phyloP scores from a whole-genome alignment of 2,113 vertebrate species.

The Sorex araneus region DNA sequence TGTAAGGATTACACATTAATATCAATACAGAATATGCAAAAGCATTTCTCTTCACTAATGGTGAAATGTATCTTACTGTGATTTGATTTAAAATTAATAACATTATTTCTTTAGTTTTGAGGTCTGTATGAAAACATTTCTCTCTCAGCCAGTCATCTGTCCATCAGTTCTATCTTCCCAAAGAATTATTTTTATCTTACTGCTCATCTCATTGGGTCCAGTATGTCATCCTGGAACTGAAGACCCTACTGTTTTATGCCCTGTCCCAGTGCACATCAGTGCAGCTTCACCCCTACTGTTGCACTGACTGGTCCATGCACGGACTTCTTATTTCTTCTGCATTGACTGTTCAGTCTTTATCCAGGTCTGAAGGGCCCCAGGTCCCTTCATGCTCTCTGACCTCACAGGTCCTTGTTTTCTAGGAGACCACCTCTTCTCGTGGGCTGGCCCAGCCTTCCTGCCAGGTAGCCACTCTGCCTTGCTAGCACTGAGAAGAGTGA shows the following conservation, averaged over 20 bases:
- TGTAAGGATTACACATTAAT: conserved; percentile 51
- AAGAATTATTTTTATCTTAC: not conserved
- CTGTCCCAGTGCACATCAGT: too few relatives aligned
- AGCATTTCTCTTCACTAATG: not conserved
- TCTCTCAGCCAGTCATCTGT: too few relatives aligned
- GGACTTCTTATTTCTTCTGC: not conserved
- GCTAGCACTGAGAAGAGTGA: not conserved
- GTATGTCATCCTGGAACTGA: too few relatives aligned
- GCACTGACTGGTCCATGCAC: rapidly evolving
- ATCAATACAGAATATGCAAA: conserved; percentile 43
- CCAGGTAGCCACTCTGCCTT: not conserved
- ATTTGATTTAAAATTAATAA: conserved; percentile 5
- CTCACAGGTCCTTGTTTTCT: not conserved
- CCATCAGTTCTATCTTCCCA: rapidly evolving
- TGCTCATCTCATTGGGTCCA: too few relatives aligned
- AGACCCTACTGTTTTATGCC: too few relatives aligned
- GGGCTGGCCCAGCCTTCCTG: not conserved
- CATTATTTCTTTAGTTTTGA: not conserved
- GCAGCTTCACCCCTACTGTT: too few relatives aligned
- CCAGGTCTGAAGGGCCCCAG: not conserved
- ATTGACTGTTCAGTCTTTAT: not conserved
- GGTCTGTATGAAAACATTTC: too few relatives aligned
- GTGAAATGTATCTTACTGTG: not conserved
- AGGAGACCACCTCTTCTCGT: rapidly evolving
- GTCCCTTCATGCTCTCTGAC: not conserved